These are phyloP conservation scores for Crotalus helleri DNA, from an alignment of 2,113 vertebrate species.

Conservation along the genomic window DNA sequence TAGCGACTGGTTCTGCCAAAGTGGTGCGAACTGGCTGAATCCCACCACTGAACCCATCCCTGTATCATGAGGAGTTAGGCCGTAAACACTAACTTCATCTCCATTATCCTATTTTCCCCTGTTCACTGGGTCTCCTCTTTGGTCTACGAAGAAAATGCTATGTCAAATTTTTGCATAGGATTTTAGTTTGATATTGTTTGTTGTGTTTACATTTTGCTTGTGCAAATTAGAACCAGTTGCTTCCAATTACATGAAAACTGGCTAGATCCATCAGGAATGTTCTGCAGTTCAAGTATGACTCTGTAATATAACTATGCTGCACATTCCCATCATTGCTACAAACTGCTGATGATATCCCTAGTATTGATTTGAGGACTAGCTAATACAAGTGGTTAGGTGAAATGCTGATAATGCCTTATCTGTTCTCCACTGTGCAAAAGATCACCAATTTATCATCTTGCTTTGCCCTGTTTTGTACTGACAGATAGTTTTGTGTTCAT, in stretches of 20 bases:
- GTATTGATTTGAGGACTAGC: neutral
- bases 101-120: neutral
- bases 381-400: neutral
- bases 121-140: neutral
- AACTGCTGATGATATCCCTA: slow-evolving; percentile 18
- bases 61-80: neutral
- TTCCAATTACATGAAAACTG: neutral
- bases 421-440: slow-evolving; percentile 1
- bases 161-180: neutral
- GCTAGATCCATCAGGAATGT: neutral
- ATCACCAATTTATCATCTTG: slow-evolving; percentile 15
- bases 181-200: neutral
- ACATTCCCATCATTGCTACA: neutral
- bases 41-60: neutral
- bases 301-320: neutral
- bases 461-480: slow-evolving; percentile 20
- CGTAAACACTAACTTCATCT: neutral
- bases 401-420: slow-evolving; percentile 12
- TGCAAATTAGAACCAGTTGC: neutral
- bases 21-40: too few relatives aligned
- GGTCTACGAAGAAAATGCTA: neutral
- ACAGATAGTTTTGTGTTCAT: slow-evolving; percentile 13
- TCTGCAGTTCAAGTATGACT: neutral
- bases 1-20: too few relatives aligned
- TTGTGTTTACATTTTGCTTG: neutral